Evolutionary conservation across 1,140 invertebrate genomes (phyloP).

Genomic region (Drosophila ogumai): DNA sequence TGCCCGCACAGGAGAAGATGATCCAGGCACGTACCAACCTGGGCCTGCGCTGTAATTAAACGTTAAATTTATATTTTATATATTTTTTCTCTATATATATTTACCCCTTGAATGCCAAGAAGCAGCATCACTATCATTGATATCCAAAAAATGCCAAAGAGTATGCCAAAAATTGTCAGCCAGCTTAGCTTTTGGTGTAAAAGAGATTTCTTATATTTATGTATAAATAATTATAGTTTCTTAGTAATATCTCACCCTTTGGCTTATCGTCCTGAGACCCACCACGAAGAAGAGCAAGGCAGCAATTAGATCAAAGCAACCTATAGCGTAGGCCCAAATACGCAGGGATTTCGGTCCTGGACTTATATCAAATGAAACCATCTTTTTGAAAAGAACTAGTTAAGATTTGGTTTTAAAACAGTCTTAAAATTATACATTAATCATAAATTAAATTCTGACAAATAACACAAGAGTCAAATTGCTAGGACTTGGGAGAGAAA

Average conservation of each 20-base stretch:
- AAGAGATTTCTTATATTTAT: background rate
- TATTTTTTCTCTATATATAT: conserved; percentile 1
- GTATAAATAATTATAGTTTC: background rate
- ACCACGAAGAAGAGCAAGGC: conserved; percentile 41
- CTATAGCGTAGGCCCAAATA: conserved; percentile 55
- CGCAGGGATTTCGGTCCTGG: conserved; percentile 10
- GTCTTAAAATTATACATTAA: background rate
- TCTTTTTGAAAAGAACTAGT: background rate
- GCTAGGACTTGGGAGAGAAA: background rate
- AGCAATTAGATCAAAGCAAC: conserved; percentile 50
- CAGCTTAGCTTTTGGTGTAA: conserved; percentile 42
- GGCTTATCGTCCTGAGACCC: conserved; percentile 23
- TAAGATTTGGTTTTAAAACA: background rate
- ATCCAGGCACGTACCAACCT: conserved; percentile 52
- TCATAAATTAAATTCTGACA: background rate
- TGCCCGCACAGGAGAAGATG: conserved; percentile 53
- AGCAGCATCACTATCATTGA: conserved; percentile 55
- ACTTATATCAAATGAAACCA: background rate
- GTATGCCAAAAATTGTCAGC: conserved; percentile 50
- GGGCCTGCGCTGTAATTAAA: conserved; percentile 35
- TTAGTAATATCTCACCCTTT: conserved; percentile 43
- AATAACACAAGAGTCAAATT: background rate
- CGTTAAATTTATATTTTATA: background rate
- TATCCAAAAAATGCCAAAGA: conserved; percentile 60
- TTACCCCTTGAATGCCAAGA: conserved; percentile 55